Base-by-base conservation (phyloP, 2,888 invertebrate species). In the Sylvicola fuscatus region DNA sequence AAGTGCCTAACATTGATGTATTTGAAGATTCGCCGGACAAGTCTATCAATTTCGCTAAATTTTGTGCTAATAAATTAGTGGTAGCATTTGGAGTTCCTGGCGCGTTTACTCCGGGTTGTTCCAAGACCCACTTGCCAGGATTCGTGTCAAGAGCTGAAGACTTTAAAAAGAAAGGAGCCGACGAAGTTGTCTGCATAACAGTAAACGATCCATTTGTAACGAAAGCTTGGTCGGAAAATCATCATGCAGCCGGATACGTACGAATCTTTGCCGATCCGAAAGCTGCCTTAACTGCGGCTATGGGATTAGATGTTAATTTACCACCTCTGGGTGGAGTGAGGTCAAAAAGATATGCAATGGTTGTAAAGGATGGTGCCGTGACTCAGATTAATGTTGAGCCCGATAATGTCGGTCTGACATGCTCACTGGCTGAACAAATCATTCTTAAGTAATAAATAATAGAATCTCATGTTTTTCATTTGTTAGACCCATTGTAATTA, bases 151-250 rank as follows among this genome's bases (percentile, higher is more conserved):
- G 71, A 47, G 76, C 80, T 3, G 76, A 71, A 21, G 70, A 75
- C 38, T 48, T 92, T 39, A 86, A 82, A 54, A 51, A 61, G 0
- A 76, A 83, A 39, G 86, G 86, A 3, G 62, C 86, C 1, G 57
- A 64, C 29, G 84, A 86, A 51, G 78, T 93, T 17, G 67, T 78
- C 27, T 93, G 93, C 51, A 54, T 93, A 11, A 73, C 87, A 26
- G 84, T 92, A 2, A 93, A 93, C 52, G 93, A 93, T 60, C 86
- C 92, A 0, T 93, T 90, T 55, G 93, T 93, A 3, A 89, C 90
- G 87, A 74, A 73, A 5, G 90, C 90, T 1, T 93, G 92, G 90
- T 89, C 81, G 12, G 72, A 77, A 46, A 72, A 74, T 42, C 80
- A 86, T 43, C 68, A 70, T 33, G 73, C 82, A 3, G 64, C 66